These are phyloP conservation scores for Morbakka virulenta DNA, from an alignment of 30 jellyfish, hydroid and myxozoan genomes.

Conservation along the genomic window DNA sequence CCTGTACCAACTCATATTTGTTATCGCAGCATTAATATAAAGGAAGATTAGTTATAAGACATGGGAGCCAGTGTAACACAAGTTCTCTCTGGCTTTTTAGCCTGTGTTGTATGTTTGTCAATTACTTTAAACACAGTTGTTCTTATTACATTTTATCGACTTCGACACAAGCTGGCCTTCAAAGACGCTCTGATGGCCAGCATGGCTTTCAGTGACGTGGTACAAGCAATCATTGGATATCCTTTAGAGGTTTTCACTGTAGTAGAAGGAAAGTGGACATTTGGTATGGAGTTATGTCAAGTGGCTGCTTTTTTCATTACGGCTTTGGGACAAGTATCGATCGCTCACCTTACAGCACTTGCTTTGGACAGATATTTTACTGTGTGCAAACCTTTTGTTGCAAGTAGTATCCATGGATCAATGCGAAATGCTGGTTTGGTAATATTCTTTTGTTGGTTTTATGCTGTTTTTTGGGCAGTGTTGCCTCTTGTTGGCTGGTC, in stretches of 20 bases:
- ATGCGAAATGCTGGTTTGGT: not conserved
- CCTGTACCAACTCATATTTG: too few species aligned
- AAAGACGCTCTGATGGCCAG: slow-evolving; percentile 46
- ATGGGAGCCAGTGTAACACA: too few species aligned
- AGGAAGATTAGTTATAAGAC: too few species aligned
- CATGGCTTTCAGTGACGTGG: slow-evolving; percentile 51
- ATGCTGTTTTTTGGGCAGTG: slow-evolving; percentile 55
- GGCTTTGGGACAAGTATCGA: slow-evolving; percentile 64
- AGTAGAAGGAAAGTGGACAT: slow-evolving; percentile 47
- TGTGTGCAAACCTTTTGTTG: slow-evolving; percentile 56
- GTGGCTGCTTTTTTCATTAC: slow-evolving; percentile 45
- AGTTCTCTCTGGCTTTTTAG: too few species aligned
- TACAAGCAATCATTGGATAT: slow-evolving; percentile 54
- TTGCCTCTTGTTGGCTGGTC: slow-evolving; percentile 79
- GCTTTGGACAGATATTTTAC: slow-evolving; percentile 50
- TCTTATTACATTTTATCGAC: slow-evolving; percentile 16
- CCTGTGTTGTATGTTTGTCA: too few species aligned
- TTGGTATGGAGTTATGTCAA: slow-evolving; percentile 33
- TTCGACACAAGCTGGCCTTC: slow-evolving; percentile 23
- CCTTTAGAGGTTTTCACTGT: slow-evolving; percentile 58
- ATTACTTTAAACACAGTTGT: slow-evolving; percentile 37
- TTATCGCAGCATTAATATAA: too few species aligned
- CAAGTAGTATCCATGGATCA: slow-evolving; percentile 21
- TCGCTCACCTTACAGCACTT: slow-evolving; percentile 32
- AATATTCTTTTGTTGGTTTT: slow-evolving; percentile 43